These are phyloP conservation scores for Syrmaticus mikado DNA, from an alignment of 2,113 vertebrate genomes.

Conservation along the genomic window DNA sequence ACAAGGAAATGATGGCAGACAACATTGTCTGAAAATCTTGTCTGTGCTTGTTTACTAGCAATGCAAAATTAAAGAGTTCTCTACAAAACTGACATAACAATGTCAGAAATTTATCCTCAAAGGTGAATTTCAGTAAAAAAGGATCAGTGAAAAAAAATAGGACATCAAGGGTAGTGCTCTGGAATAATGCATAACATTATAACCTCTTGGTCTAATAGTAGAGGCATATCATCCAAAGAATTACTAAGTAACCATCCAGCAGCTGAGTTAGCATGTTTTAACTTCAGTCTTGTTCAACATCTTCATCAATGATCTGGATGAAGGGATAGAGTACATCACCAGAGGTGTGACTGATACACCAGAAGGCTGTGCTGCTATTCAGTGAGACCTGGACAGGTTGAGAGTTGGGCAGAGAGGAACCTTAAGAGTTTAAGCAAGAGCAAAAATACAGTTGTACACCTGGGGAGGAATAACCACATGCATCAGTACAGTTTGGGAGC, in stretches of 20 bases:
- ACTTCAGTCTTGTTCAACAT: too few relatives aligned
- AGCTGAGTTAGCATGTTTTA: not conserved
- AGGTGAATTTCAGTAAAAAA: not conserved
- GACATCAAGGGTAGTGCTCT: not conserved
- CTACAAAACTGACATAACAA: not conserved
- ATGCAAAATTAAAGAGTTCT: not conserved
- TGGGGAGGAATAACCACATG: too few relatives aligned
- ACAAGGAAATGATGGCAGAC: not conserved
- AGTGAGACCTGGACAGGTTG: too few relatives aligned
- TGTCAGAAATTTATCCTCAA: not conserved
- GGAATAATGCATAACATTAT: rapidly evolving
- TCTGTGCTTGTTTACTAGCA: not conserved
- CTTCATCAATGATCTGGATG: too few relatives aligned
- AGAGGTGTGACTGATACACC: too few relatives aligned
- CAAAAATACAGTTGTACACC: too few relatives aligned
- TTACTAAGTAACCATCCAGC: not conserved
- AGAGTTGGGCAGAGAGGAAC: too few relatives aligned
- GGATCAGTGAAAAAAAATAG: not conserved
- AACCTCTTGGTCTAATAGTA: rapidly evolving
- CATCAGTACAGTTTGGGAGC: too few relatives aligned
- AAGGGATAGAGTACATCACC: too few relatives aligned
- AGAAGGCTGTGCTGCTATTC: too few relatives aligned
- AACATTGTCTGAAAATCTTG: not conserved
- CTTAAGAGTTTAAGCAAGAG: too few relatives aligned
- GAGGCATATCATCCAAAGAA: not conserved